Evolutionary conservation across 1,140 invertebrate species (phyloP), one percentile per base, ranked within the genome.

Genomic region (Triops longicaudatus): DNA sequence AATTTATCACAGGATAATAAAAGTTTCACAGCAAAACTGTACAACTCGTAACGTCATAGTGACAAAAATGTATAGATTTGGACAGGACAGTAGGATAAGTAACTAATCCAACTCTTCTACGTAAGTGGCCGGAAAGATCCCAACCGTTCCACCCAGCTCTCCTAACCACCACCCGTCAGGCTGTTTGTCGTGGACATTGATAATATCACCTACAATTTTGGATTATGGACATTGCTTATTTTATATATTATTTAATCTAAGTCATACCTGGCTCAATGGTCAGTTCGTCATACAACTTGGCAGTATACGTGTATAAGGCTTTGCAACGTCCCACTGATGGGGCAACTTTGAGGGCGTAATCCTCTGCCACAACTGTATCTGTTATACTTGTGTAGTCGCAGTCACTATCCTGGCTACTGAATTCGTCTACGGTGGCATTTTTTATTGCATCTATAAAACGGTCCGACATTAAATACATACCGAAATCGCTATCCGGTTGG

Each of bases 101-200:
- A 26, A 77, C 43, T 14, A 27, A 73, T 73, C 74, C 31, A 88
- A 83, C 81, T 88, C 87, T 87, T 96, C 91, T 2, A 97, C 95
- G 81, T 97, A 97, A 5, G 94, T 96, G 1, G 94, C 94, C 1
- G 95, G 95, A 81, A 97, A 97, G 79, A 96, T 95, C 31, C 95
- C 95, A 74, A 93, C 90, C 76, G 87, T 87, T 37, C 94, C 94
- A 78, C 92, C 89, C 72, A 95, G 87, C 80, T 96, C 93, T 11
- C 95, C 95, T 74, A 95, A 89, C 95, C 95, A 97, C 95, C 95
- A 97, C 7, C 94, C 94, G 82, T 96, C 93, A n/a, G 92, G 90
- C 82, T 96, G 93, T 82, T 96, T 96, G 81, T 93, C 91, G 83
- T 93, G 93, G 31, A 97, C 91, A 78, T 91, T 91, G 80, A 97